Conservation (phyloP, 2,113 vertebrate species). For the Platanista minor region DNA sequence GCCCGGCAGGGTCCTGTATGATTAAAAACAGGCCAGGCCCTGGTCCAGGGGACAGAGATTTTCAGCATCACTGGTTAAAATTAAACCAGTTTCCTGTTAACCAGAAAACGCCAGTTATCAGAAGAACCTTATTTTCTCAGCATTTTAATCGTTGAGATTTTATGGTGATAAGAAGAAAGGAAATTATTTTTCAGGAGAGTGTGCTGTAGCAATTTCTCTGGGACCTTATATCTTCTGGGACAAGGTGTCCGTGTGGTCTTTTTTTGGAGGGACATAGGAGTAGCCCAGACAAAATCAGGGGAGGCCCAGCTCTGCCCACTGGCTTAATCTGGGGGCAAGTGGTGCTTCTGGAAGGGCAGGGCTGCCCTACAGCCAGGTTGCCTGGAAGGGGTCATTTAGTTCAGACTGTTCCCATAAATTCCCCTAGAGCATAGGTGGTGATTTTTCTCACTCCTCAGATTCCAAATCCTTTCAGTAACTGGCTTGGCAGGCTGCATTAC, state of each 20-base stretch:
- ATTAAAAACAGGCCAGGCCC: slow-evolving; percentile 23
- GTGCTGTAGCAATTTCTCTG: background rate
- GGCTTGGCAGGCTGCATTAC: background rate
- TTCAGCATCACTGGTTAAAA: slow-evolving; percentile 11
- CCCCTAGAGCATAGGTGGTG: background rate
- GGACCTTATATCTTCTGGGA: background rate
- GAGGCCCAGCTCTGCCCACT: fast-evolving
- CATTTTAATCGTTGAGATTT: slow-evolving; percentile 22
- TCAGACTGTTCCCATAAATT: background rate
- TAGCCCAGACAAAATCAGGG: background rate
- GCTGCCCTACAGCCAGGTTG: background rate
- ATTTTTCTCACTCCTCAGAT: background rate
- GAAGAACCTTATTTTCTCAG: background rate
- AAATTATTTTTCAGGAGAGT: background rate
- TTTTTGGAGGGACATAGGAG: background rate
- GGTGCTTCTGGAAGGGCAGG: background rate
- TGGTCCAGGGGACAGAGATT: background rate
- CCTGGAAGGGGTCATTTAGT: background rate
- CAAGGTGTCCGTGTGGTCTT: background rate
- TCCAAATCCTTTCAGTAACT: background rate
- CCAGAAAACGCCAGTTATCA: background rate
- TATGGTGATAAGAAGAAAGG: background rate
- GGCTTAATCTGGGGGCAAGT: background rate
- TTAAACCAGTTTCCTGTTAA: background rate
- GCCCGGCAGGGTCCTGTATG: background rate